A percentile compares a stretch with the other conserved stretches of the same genome.
phyloP scores from a whole-genome alignment of 2,113 vertebrate genomes.

The Thryonomys swinderianus region DNA sequence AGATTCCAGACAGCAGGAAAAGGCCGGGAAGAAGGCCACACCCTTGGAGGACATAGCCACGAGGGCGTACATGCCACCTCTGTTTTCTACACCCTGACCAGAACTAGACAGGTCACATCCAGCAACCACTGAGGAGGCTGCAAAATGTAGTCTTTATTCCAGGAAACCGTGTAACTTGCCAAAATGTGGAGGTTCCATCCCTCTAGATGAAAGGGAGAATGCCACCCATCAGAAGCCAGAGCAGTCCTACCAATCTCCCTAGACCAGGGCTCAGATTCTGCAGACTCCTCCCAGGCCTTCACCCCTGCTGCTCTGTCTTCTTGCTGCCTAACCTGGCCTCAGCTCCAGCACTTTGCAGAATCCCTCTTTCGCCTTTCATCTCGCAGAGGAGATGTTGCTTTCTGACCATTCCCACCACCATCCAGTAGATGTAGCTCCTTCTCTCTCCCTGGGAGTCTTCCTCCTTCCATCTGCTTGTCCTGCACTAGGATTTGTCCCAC shows the following conservation, averaged over 20 bases:
- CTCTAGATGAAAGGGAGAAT: not conserved
- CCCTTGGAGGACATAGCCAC: not conserved
- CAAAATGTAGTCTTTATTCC: not conserved
- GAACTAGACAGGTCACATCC: not conserved
- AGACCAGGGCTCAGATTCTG: not conserved
- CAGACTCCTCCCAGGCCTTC: not conserved
- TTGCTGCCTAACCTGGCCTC: not conserved
- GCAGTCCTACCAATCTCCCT: not conserved
- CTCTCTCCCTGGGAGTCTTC: not conserved
- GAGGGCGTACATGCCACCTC: not conserved
- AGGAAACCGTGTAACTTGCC: not conserved
- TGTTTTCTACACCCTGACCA: not conserved
- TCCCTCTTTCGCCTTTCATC: not conserved
- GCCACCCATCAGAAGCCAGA: not conserved
- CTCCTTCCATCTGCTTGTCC: not conserved
- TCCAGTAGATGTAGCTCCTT: not conserved
- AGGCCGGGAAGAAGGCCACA: not conserved
- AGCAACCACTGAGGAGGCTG: not conserved
- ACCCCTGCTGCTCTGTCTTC: not conserved
- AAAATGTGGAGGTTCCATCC: not conserved
- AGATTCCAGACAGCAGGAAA: conserved; percentile 7
- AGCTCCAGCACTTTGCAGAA: not conserved
- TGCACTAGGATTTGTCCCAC: not conserved
- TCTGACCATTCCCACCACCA: not conserved
- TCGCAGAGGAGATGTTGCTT: not conserved